phyloP scores from a whole-genome alignment of 2,797 vertebrate genomes.

The Chrosomus eos region DNA sequence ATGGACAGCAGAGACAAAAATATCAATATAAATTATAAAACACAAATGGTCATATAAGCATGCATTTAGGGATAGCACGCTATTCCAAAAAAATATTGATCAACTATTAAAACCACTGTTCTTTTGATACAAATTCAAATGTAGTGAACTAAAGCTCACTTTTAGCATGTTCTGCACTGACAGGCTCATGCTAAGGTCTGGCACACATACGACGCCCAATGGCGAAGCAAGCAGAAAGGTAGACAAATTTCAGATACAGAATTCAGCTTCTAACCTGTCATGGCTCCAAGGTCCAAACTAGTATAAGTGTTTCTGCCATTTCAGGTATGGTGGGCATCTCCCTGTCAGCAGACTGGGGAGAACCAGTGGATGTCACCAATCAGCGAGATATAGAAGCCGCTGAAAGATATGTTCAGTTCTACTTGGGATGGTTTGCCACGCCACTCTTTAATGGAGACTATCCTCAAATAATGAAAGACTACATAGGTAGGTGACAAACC shows the following conservation, averaged over 20 bases:
- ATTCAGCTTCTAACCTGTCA: neutral
- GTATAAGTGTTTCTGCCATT: conserved; percentile 47
- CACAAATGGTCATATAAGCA: neutral
- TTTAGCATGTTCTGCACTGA: conserved; percentile 37
- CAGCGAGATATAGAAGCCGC: conserved; percentile 85
- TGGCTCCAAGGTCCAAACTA: conserved; percentile 5
- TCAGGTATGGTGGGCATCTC: conserved; percentile 90
- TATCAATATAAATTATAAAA: neutral
- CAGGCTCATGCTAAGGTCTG: conserved; percentile 89
- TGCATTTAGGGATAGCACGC: neutral
- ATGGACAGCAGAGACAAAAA: neutral
- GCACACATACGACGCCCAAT: conserved; percentile 87
- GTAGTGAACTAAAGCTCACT: conserved; percentile 10
- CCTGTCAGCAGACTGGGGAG: conserved; percentile 87
- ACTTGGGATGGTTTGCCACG: conserved; percentile 91
- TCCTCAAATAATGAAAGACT: conserved; percentile 91
- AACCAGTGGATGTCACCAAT: conserved; percentile 85
- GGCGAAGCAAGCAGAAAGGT: conserved; percentile 87
- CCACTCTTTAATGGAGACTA: conserved; percentile 91
- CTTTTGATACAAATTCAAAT: neutral
- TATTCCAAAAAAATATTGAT: neutral
- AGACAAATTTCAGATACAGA: conserved; percentile 44
- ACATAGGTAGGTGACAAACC: conserved; percentile 76
- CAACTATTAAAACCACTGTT: neutral
- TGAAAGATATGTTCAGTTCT: conserved; percentile 90